Conservation (phyloP, 2,113 vertebrate species). For the Phrynocephalus versicolor region DNA sequence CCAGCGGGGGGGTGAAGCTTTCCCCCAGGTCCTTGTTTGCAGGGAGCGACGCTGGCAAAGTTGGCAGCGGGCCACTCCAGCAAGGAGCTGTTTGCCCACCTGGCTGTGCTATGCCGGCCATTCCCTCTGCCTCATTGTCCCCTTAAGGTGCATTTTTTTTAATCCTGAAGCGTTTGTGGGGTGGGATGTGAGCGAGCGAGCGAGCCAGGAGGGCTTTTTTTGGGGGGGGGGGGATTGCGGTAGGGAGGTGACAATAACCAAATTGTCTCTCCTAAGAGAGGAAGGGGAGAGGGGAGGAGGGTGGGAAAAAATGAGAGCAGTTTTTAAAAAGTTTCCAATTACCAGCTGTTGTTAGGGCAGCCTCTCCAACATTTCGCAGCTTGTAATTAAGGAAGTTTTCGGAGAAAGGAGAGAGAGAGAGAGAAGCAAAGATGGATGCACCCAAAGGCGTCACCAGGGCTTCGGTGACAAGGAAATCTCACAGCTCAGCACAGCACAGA, state of each 20-base stretch:
- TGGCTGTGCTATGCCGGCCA: not conserved
- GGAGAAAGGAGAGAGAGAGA: too few species aligned
- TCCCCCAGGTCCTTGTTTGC: not conserved
- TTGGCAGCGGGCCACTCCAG: not conserved
- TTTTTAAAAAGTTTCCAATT: not conserved
- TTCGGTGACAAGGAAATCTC: not conserved
- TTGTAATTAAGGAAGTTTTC: slow-evolving; percentile 28
- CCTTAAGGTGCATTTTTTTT: not conserved
- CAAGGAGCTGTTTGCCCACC: not conserved
- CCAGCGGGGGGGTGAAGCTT: not conserved
- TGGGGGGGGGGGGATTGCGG: too few species aligned
- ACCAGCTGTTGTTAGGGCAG: not conserved
- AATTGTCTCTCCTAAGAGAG: not conserved
- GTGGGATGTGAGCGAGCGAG: not conserved
- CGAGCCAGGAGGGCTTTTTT: not conserved
- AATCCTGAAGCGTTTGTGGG: not conserved
- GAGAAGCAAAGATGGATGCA: not conserved
- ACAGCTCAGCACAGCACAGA: not conserved
- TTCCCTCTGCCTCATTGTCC: not conserved
- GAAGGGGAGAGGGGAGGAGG: not conserved
- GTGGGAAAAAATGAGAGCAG: not conserved
- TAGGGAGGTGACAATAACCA: not conserved
- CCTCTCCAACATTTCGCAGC: slow-evolving; percentile 13
- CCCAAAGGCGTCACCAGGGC: not conserved
- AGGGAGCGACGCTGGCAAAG: not conserved